These are phyloP conservation scores for Phymorhynchus buccinoides DNA, from an alignment of 1,140 invertebrate genomes.

Conservation along the genomic window DNA sequence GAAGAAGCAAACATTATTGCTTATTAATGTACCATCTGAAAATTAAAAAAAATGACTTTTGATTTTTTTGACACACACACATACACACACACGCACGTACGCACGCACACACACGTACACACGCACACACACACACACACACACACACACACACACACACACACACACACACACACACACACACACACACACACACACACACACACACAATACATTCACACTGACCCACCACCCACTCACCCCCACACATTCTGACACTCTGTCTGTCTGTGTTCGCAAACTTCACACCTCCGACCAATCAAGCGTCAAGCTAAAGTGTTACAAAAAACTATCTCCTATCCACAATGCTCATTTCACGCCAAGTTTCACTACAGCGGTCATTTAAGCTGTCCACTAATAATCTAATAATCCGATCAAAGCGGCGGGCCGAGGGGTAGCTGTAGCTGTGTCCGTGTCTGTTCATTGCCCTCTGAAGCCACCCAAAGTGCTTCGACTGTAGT, in stretches of 20 bases:
- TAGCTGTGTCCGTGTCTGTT: background rate
- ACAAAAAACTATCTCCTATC: too few relatives aligned
- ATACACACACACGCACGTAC: conserved; percentile 7
- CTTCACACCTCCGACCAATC: background rate
- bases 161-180: background rate
- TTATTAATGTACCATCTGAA: too few relatives aligned
- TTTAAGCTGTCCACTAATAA: background rate
- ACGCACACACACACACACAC: background rate
- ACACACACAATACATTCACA: background rate
- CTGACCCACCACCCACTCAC: too few relatives aligned
- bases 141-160: background rate
- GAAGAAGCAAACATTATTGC: too few relatives aligned
- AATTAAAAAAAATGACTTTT: too few relatives aligned
- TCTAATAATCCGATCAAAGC: background rate
- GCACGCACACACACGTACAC: conserved; percentile 2
- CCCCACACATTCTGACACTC: too few relatives aligned
- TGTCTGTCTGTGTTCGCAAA: background rate
- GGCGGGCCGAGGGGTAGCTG: too few relatives aligned
- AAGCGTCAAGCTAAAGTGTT: background rate
- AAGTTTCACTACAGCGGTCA: too few relatives aligned
- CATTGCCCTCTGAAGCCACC: background rate
- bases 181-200: background rate
- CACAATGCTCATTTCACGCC: too few relatives aligned
- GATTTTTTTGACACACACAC: too few relatives aligned
- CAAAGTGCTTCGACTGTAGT: background rate